Evolutionary conservation across 1,140 invertebrate genomes (phyloP).

Genomic region (Lucilia sericata): DNA sequence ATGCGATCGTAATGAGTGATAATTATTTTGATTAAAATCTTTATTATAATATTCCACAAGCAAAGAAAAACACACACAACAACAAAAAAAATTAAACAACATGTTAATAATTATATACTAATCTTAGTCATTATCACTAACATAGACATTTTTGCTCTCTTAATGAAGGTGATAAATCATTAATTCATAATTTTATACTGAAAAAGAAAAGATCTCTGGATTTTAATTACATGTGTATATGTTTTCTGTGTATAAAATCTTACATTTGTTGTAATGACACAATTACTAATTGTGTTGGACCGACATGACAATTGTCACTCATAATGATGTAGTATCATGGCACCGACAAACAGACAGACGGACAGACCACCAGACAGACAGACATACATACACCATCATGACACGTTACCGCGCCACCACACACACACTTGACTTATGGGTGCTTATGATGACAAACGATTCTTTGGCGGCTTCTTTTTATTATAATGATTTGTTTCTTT

Average conservation of each 20-base stretch:
- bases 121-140: not conserved
- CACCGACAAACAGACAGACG: conserved; percentile 5
- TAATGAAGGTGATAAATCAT: conserved; percentile 21
- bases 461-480: conserved; percentile 7
- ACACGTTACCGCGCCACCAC: not conserved
- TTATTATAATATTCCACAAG: not conserved
- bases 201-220: not conserved
- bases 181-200: not conserved
- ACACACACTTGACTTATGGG: conserved; percentile 28
- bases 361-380: not conserved
- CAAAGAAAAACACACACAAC: not conserved
- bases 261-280: conserved; percentile 6
- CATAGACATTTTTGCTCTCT: not conserved
- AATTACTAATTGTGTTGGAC: conserved; percentile 39
- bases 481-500: conserved; percentile 11
- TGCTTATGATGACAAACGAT: conserved; percentile 24
- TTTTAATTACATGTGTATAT: not conserved
- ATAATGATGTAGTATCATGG: conserved; percentile 31
- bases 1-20: conserved; percentile 36
- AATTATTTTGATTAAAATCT: conserved; percentile 40
- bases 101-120: not conserved
- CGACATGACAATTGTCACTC: conserved; percentile 44
- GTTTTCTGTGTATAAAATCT: not conserved
- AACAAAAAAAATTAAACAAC: not conserved
- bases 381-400: not conserved